These are phyloP conservation scores for Nanorana parkeri DNA, from an alignment of 2,113 vertebrate genomes.

Conservation along the genomic window DNA sequence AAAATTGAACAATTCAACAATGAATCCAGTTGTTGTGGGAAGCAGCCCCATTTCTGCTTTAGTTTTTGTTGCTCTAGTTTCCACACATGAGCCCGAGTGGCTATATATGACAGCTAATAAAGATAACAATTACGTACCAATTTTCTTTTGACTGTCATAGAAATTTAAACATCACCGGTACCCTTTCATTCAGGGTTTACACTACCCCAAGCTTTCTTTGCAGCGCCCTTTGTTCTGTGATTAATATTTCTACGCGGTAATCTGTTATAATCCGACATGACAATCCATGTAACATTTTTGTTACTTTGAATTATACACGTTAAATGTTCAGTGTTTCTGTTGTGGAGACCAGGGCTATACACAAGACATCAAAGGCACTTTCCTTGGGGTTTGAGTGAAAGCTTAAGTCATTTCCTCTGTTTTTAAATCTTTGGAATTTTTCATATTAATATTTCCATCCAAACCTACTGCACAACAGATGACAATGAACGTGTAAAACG, in stretches of 20 bases:
- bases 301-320: slow-evolving; percentile 23
- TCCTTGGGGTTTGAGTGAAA: slow-evolving; percentile 4
- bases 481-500: too few relatives aligned
- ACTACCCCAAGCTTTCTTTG: slow-evolving; percentile 7
- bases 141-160: not conserved
- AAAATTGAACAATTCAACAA: too few relatives aligned
- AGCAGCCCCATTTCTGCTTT: too few relatives aligned
- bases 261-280: slow-evolving; percentile 42
- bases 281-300: slow-evolving; percentile 36
- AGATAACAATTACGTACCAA: not conserved
- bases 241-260: slow-evolving; percentile 33
- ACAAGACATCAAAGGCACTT: slow-evolving; percentile 29
- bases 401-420: not conserved
- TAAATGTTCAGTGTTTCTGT: slow-evolving; percentile 28
- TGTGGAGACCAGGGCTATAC: slow-evolving; percentile 42
- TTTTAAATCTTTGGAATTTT: not conserved
- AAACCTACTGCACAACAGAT: too few relatives aligned
- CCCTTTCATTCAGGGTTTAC: not conserved
- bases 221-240: slow-evolving; percentile 35
- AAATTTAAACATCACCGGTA: not conserved
- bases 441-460: too few relatives aligned
- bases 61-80: too few relatives aligned
- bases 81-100: too few relatives aligned
- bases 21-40: too few relatives aligned
- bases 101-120: not conserved